phyloP scores from a whole-genome alignment of 2,113 vertebrate genomes.

The Elephas maximus region DNA sequence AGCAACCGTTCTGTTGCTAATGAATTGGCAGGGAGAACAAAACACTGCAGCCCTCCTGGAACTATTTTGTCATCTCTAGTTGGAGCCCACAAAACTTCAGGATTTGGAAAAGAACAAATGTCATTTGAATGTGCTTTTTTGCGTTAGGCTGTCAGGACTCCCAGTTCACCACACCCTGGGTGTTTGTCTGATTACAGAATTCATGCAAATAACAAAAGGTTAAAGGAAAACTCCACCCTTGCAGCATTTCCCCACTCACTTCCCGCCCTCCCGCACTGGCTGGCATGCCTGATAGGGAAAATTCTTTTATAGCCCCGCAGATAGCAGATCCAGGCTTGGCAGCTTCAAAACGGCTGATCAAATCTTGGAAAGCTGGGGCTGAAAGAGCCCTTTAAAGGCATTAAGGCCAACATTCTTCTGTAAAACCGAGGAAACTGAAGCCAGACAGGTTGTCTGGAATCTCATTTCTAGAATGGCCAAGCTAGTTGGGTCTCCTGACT shows the following conservation, averaged over 20 bases:
- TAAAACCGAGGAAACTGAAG: constrained; percentile 23
- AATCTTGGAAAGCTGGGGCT: constrained; percentile 61
- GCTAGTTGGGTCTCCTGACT: not conserved
- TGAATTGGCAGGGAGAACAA: constrained; percentile 83
- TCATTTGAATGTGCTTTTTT: not conserved
- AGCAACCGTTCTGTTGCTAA: constrained; percentile 76
- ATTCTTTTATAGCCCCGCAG: constrained; percentile 66
- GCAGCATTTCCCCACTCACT: constrained; percentile 55
- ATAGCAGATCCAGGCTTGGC: constrained; percentile 58
- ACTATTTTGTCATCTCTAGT: constrained; percentile 81
- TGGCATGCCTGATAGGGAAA: constrained; percentile 62
- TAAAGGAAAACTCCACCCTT: constrained; percentile 75
- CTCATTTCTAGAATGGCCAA: not conserved
- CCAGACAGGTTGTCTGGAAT: not conserved
- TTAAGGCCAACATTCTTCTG: not conserved
- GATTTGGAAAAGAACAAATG: constrained; percentile 70
- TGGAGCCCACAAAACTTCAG: constrained; percentile 76
- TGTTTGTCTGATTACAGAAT: constrained; percentile 12
- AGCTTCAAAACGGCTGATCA: constrained; percentile 42
- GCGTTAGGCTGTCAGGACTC: constrained; percentile 38
- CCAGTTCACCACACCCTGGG: constrained; percentile 7
- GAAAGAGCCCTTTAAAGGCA: constrained; percentile 2
- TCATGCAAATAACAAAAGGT: constrained; percentile 64
- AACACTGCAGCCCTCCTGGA: constrained; percentile 82
- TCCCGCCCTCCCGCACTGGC: constrained; percentile 11